These are phyloP conservation scores for Dasysyrphus albostriatus DNA, from an alignment of 2,888 invertebrate genomes.

Conservation along the genomic window DNA sequence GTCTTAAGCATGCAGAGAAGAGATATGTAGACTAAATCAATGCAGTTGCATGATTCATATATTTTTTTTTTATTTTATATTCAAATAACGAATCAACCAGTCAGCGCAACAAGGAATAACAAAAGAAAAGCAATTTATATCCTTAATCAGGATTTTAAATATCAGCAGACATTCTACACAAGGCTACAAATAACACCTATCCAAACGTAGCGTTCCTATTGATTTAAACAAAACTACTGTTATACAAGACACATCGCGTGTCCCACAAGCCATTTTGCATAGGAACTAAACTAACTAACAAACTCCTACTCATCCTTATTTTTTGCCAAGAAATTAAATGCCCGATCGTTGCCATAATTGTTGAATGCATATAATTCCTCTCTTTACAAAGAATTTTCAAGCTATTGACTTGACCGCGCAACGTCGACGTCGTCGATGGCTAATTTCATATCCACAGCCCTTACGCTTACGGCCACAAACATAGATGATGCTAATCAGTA, in stretches of 20 bases:
- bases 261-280: conserved; percentile 62
- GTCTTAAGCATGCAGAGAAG: conserved; percentile 43
- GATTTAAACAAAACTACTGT: conserved; percentile 66
- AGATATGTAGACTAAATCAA: neutral
- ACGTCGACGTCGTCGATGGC: conserved; percentile 48
- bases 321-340: conserved; percentile 49
- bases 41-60: conserved; percentile 63
- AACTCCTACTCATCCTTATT: conserved; percentile 26
- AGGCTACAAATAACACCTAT: conserved; percentile 27
- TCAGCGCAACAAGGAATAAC: neutral
- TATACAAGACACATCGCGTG: conserved; percentile 69
- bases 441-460: conserved; percentile 72
- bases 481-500: conserved; percentile 75
- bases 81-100: conserved; percentile 7
- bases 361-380: conserved; percentile 42
- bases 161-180: conserved; percentile 11
- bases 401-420: conserved; percentile 61
- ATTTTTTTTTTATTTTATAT: neutral
- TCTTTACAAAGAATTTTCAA: conserved; percentile 33
- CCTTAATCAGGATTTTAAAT: conserved; percentile 43
- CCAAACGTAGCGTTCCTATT: conserved; percentile 4
- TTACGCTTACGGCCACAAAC: conserved; percentile 54
- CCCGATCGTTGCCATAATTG: conserved; percentile 59
- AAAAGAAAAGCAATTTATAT: conserved; percentile 26
- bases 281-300: neutral